These are phyloP conservation scores for Dendrocopos noguchii DNA, from an alignment of 2,113 vertebrate genomes.

Conservation along the genomic window DNA sequence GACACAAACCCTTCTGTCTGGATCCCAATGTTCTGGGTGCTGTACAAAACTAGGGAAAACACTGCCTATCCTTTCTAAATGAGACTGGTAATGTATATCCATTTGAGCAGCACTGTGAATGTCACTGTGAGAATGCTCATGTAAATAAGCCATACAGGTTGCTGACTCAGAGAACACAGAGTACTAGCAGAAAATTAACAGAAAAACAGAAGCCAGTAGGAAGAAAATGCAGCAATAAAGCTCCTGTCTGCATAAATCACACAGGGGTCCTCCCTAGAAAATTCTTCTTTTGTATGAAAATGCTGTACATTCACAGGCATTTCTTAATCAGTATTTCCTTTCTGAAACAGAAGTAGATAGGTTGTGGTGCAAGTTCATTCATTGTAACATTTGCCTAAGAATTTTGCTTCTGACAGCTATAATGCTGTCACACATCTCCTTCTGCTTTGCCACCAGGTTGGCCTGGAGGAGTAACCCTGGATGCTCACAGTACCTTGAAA, in stretches of 20 bases:
- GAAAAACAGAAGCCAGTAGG: not conserved
- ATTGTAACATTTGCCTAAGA: not conserved
- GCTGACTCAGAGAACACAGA: not conserved
- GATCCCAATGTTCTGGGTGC: not conserved
- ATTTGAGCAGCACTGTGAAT: not conserved
- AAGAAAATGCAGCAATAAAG: not conserved
- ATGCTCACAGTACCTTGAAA: not conserved
- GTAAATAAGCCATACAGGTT: not conserved
- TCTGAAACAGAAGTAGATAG: not conserved
- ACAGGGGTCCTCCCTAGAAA: not conserved
- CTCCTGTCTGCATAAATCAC: not conserved
- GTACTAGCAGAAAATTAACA: not conserved
- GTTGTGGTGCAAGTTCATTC: not conserved
- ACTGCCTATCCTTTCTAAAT: not conserved
- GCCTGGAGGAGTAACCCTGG: not conserved
- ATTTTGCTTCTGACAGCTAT: not conserved
- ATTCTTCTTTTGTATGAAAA: not conserved
- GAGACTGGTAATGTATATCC: not conserved
- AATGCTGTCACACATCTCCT: not conserved
- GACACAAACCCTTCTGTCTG: not conserved
- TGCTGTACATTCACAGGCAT: not conserved
- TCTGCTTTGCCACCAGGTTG: not conserved
- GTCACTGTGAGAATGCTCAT: not conserved
- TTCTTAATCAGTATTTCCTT: not conserved
- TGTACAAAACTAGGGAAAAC: not conserved